Percentiles rank a stretch among this genome's conserved stretches.
Conservation (phyloP, 2,888 invertebrate species). For the Gandaritis pyraliata region DNA sequence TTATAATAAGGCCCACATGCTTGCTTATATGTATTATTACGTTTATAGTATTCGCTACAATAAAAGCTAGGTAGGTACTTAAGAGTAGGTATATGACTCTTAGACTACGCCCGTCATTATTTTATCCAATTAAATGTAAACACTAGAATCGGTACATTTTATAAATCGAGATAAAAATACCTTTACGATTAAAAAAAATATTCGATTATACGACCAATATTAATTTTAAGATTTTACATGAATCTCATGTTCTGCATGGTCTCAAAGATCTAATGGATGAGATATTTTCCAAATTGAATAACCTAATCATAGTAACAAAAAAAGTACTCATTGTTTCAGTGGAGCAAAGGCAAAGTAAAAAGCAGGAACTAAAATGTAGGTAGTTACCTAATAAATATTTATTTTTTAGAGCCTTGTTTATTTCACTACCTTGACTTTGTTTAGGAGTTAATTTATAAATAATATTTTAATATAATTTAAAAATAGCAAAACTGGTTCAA, state of each 20-base stretch:
- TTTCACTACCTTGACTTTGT: slow-evolving; percentile 19
- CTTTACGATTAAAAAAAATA: neutral
- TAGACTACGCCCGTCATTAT: slow-evolving; percentile 1
- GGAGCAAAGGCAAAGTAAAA: neutral
- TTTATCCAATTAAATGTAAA: slow-evolving; percentile 1
- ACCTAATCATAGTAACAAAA: neutral
- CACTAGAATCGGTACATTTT: neutral
- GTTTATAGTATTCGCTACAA: slow-evolving; percentile 25
- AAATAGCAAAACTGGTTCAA: neutral
- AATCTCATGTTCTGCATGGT: no score
- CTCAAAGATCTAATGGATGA: no score
- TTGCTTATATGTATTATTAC: neutral
- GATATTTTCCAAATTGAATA: neutral
- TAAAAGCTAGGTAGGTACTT: slow-evolving; percentile 41
- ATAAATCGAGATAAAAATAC: no score
- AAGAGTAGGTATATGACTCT: slow-evolving; percentile 36
- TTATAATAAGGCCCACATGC: slow-evolving; percentile 51
- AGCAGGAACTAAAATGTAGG: neutral
- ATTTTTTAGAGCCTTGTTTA: neutral
- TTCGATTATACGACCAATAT: no score
- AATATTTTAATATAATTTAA: neutral
- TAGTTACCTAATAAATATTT: neutral
- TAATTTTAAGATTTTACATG: no score
- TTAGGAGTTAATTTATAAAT: neutral
- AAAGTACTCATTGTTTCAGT: neutral